Evolutionary conservation across 2,113 vertebrate species (phyloP), one percentile per base, ranked within the genome.

Genomic region (Typhlomys cinereus): DNA sequence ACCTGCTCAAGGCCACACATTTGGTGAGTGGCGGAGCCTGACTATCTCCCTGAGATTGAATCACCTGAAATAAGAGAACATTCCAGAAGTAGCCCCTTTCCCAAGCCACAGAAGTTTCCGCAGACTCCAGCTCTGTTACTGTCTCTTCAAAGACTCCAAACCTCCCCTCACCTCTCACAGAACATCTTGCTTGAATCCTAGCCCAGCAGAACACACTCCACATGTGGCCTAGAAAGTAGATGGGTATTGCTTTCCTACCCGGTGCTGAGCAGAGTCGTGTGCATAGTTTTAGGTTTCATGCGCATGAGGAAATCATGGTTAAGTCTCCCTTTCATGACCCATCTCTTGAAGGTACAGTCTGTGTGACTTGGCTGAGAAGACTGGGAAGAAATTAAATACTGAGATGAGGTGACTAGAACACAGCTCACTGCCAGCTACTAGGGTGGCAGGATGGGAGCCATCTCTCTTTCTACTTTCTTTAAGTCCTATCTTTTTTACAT

Each of bases 91-190:
- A 69, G 89, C 39, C 17, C 46, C 44, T 41, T 15, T 17, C 5
- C 36, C 11, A 5, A 48, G 36, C 61, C 34, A 11, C 0, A 36
- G 50, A 52, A 48, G 13, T 18, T 12, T 11, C 15, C 64, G 10
- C 0, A 5, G 15, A 50, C 4, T 46, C 59, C 59, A 36, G 31
- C 31, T 27, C 21, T 29, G 13, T 23, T 44, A 23, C 23, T 10
- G 67, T 71, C 62, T 59, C 50, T 23, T 36, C 59, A 66, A 69
- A 34, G 75, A 17, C 11, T 66, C 6, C 34, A 64, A 46, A 73
- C 15, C 54, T 92, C 71, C 89, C 46, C 59, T 69, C 31, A n/a
- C 21, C 74, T 48, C 52, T 88, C 66, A 61, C 13, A 88, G 36
- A 48, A 46, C 27, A 62, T 64, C 29, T 78, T 85, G 71, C 62